These are phyloP conservation scores for Watsonalla cultraria DNA, from an alignment of 2,888 invertebrate genomes.

Conservation along the genomic window DNA sequence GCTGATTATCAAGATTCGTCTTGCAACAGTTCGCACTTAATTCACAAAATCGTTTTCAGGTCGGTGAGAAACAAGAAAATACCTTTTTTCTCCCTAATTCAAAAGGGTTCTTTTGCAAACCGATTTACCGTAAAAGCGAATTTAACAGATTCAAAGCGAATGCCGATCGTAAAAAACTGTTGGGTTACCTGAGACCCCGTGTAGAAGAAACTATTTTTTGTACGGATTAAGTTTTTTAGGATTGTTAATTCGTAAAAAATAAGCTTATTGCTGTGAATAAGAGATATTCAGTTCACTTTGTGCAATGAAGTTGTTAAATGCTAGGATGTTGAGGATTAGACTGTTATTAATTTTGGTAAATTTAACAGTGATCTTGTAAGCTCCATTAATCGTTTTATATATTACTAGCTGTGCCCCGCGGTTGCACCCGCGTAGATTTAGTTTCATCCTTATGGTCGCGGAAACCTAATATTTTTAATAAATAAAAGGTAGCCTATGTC, in stretches of 20 bases:
- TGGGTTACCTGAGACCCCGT: conserved; percentile 43
- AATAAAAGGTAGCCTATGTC: no score
- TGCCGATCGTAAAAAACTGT: conserved; percentile 42
- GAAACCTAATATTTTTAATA: no score
- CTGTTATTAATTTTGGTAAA: neutral
- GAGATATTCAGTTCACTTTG: neutral
- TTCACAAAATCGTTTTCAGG: conserved; percentile 36
- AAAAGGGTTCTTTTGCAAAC: conserved; percentile 47
- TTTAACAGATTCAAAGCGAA: conserved; percentile 43
- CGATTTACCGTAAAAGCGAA: conserved; percentile 65
- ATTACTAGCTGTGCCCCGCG: no score
- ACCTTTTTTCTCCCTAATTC: conserved; percentile 42
- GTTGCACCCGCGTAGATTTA: no score
- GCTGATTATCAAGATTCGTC: conserved; percentile 31
- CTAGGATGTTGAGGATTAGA: neutral
- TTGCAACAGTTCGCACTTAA: conserved; percentile 17
- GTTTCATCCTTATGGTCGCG: no score
- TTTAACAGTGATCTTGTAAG: neutral
- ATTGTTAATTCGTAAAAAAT: conserved; percentile 15
- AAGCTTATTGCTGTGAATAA: neutral
- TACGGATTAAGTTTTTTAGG: conserved; percentile 35
- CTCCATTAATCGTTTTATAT: neutral
- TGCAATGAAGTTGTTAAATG: neutral
- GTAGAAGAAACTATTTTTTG: conserved; percentile 32
- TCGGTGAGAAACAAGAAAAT: conserved; percentile 42